Base-by-base conservation (phyloP, 37 sponge, comb jelly and placozoan species). In the Chondrosia reniformis region DNA sequence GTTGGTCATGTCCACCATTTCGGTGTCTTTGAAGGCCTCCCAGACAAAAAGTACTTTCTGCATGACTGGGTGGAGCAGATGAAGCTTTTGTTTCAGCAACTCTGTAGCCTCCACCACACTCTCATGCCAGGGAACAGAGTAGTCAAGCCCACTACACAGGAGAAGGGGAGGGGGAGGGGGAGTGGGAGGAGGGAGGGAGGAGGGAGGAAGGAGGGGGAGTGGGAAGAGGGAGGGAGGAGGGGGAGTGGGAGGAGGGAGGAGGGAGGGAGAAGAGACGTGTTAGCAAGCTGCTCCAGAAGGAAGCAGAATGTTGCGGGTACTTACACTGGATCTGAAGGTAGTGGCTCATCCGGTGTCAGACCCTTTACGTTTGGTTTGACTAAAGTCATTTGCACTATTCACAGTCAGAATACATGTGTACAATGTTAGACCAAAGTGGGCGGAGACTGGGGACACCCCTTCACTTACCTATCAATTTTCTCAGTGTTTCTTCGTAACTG, bases 91-190 rank as follows among this genome's bases (percentile, higher is more conserved):
- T 24, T 28, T 46, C 24, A 97, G 85, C 13, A 45, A 21, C 1
- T 67, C 81, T 41, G 86, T 24, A 56, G 93, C 79, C 25, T 25
- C 46, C 33, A 88, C 88, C 40, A 87, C 95, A 4, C 89, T 63
- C 19, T 84, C 81, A 57, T 86, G 59, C 98, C 98, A 97, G 2
- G 93, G 86, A 12, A 89, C 89, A 17, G 98, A 97, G 77, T 81
- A 94, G 67, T 97, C 98, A 56, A 94, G 77, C 8, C 95, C 95
- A 44, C 92, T 95, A 45, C 52, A 33, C 46, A 21, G n/a, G 21
- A 59, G 52, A 49, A 15, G 15, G 15, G 52, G 15, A 19, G 52
- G n/a, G n/a, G n/a, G n/a, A n/a, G n/a, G n/a, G n/a, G n/a, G n/a
- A n/a, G n/a, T n/a, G n/a, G n/a, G n/a, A n/a, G n/a, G n/a, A n/a